A percentile compares a stretch with the other conserved stretches of the same genome.
Evolutionary conservation across 2,113 vertebrate genomes (phyloP).

Genomic region (Dascyllus trimaculatus): DNA sequence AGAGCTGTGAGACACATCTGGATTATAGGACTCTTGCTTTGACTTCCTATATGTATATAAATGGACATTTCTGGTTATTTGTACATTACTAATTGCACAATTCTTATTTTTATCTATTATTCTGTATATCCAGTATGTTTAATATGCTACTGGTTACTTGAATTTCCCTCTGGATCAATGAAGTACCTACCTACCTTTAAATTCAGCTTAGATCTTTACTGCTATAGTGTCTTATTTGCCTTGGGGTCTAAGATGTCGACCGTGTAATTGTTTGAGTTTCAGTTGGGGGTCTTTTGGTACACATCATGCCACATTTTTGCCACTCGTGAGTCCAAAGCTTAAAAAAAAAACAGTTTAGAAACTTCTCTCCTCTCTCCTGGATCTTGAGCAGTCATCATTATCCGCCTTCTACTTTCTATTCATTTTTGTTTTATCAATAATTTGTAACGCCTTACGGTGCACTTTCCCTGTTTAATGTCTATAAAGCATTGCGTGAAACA

Average conservation of each 20-base stretch:
- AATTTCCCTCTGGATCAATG: too few species aligned
- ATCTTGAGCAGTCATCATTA: constrained; percentile 6
- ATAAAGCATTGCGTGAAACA: not conserved
- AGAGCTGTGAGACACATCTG: not conserved
- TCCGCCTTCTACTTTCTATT: not conserved
- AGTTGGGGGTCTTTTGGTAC: not conserved
- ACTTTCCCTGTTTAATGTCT: constrained; percentile 11
- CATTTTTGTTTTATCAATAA: not conserved
- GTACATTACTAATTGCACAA: too few species aligned
- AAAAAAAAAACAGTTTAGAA: not conserved
- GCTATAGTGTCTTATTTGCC: not conserved
- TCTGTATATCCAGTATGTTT: too few species aligned
- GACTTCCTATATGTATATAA: too few species aligned
- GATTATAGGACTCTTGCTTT: not conserved
- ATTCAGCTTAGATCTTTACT: constrained; percentile 21
- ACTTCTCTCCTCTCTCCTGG: not conserved
- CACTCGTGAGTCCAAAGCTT: not conserved
- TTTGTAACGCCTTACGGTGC: not conserved
- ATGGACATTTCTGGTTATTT: too few species aligned
- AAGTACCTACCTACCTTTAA: constrained; percentile 15
- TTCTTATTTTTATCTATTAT: too few species aligned
- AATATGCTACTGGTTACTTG: too few species aligned
- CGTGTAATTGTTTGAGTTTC: not conserved
- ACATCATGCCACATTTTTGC: not conserved
- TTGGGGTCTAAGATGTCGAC: not conserved